Base-by-base conservation (phyloP, 2,797 vertebrate genomes). In the Parambassis ranga region DNA sequence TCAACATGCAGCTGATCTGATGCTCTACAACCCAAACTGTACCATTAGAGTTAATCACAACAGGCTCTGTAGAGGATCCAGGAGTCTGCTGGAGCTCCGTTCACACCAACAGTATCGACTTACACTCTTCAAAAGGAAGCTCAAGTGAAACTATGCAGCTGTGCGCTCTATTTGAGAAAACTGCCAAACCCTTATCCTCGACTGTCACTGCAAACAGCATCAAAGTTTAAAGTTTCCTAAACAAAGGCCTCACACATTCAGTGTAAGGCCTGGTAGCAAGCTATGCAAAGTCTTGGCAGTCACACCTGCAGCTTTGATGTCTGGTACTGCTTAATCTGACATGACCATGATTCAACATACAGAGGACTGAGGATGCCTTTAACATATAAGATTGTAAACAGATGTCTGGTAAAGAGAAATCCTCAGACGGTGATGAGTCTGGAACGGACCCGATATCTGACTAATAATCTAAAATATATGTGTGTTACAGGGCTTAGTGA, bases 101-200 rank as follows among this genome's bases (percentile, higher is more conserved):
- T 36, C 27, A 38, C 71, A 57, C 41, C 42, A 73, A 43, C 55
- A 44, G 61, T 73, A 71, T 77, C 70, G 32, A 8, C 28, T 72
- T 75, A 75, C 69, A 69, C 23, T 48, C 61, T 62, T 75, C 68
- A 79, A 76, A 80, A 47, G 35, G 38, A 43, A 35, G 63, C 49
- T 36, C 11, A 2, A 39, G 53, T 33, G 5, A 46, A 80, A 75
- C 31, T 63, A 60, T 64, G 71, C 65, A 63, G 73, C 59, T 27
- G 22, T 5, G 35, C 22, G 19, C 46, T 38, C 27, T 59, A 23
- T 62, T 48, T 70, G 56, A 43, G 43, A 37, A 39, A 43, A 43
- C 4, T 31, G 33, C 30, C 62, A 65, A 68, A 32, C 16, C 47
- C 37, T 24, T 3, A 51, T 31, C 30, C 26, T 37, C 35, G 24